phyloP scores from a whole-genome alignment of 2,113 vertebrate species.

The Podarcis muralis region DNA sequence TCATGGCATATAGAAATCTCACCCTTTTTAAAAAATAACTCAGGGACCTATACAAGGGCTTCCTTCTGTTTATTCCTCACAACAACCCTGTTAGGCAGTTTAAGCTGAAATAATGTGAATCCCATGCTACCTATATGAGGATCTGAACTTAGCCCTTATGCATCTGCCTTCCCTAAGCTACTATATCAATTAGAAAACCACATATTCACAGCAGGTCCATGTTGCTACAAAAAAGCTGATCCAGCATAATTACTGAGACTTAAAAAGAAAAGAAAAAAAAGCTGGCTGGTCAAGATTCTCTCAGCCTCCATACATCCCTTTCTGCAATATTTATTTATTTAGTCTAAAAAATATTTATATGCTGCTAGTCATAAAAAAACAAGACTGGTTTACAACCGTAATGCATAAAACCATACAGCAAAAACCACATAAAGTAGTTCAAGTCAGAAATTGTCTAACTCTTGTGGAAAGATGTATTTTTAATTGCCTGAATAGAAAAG shows the following conservation, averaged over 20 bases:
- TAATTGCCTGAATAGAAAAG: too few species aligned
- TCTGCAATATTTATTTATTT: not conserved
- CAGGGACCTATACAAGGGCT: not conserved
- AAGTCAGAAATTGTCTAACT: too few species aligned
- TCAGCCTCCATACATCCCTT: not conserved
- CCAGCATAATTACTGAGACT: not conserved
- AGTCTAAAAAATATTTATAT: too few species aligned
- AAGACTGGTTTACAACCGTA: too few species aligned
- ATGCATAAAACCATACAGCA: too few species aligned
- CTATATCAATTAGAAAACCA: not conserved
- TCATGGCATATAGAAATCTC: not conserved
- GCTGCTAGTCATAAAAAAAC: too few species aligned
- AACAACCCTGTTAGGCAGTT: not conserved
- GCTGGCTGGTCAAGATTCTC: too few species aligned
- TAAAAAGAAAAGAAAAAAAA: too few species aligned
- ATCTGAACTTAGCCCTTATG: not conserved
- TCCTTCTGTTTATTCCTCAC: not conserved
- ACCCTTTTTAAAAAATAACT: not conserved
- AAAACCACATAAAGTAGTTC: too few species aligned
- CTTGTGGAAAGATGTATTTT: too few species aligned
- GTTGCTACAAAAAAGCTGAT: not conserved
- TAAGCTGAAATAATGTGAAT: not conserved
- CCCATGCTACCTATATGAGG: too few species aligned
- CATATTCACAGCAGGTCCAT: not conserved
- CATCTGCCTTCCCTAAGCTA: not conserved